These are phyloP conservation scores for Morus bassanus DNA, from an alignment of 2,797 vertebrate species.

Conservation along the genomic window DNA sequence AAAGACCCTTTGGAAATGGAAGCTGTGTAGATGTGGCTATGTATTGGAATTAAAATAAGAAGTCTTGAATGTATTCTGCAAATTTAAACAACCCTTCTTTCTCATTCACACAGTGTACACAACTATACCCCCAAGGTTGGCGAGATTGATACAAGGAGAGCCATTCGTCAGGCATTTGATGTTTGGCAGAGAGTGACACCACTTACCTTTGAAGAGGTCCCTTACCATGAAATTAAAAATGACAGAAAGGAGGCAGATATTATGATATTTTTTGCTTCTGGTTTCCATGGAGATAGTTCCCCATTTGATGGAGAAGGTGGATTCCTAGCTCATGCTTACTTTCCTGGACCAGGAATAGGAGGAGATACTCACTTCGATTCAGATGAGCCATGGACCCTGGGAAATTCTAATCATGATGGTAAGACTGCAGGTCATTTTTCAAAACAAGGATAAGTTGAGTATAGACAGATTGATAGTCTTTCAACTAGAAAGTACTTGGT, in stretches of 20 bases:
- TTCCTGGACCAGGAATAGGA: constrained; percentile 95
- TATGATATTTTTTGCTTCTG: constrained; percentile 99
- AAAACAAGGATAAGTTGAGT: background rate
- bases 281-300: constrained; percentile 97
- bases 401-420: constrained; percentile 95
- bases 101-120: constrained; percentile 83
- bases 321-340: constrained; percentile 97
- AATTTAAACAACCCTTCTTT: background rate
- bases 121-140: constrained; percentile 98
- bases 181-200: constrained; percentile 98
- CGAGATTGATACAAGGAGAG: constrained; percentile 91
- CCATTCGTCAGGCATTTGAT: constrained; percentile 95
- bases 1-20: background rate
- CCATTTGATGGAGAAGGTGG: constrained; percentile 97
- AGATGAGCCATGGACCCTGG: constrained; percentile 96
- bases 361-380: constrained; percentile 98
- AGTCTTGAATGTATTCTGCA: background rate
- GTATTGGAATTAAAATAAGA: background rate
- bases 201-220: constrained; percentile 92
- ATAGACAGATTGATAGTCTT: background rate
- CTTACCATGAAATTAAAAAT: constrained; percentile 94
- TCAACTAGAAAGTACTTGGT: background rate
- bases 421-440: constrained; percentile 37
- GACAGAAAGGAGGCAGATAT: constrained; percentile 97
- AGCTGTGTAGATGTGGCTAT: background rate